Evolutionary conservation across 1,140 invertebrate species (phyloP).

Genomic region (Neotoxoptera formosana): DNA sequence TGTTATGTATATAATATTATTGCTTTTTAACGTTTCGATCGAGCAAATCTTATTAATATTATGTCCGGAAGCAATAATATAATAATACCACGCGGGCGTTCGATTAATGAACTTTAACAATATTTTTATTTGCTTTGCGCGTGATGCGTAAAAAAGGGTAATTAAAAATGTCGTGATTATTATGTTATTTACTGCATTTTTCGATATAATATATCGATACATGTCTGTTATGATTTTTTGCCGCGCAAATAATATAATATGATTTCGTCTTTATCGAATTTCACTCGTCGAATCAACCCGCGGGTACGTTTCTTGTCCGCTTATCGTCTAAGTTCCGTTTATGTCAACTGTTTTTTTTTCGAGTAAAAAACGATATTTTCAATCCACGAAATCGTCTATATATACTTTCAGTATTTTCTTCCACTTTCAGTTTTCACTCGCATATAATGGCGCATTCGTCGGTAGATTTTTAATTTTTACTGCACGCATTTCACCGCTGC

Average conservation of each 20-base stretch:
- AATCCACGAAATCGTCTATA: too few species aligned
- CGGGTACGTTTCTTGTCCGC: background rate
- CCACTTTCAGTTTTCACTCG: background rate
- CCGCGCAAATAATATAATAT: background rate
- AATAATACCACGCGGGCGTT: background rate
- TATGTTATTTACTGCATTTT: background rate
- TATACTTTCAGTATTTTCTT: too few species aligned
- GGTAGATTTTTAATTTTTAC: too few species aligned
- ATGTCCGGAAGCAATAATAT: background rate
- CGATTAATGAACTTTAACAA: too few species aligned
- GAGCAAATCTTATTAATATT: background rate
- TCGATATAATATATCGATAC: too few species aligned
- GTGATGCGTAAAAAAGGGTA: too few species aligned
- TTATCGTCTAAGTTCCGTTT: background rate
- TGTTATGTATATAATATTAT: background rate
- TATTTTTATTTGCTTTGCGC: too few species aligned
- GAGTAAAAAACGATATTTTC: too few species aligned
- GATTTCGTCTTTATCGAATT: background rate
- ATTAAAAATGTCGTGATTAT: background rate
- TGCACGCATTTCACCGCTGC: background rate
- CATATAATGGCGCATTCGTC: background rate
- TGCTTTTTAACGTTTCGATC: background rate
- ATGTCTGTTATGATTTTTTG: background rate
- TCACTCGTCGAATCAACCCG: too few species aligned
- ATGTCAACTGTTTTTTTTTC: background rate